Evolutionary conservation across 2,113 vertebrate genomes (phyloP), one percentile per base, ranked within the genome.

Genomic region (Muntiacus muntjak): DNA sequence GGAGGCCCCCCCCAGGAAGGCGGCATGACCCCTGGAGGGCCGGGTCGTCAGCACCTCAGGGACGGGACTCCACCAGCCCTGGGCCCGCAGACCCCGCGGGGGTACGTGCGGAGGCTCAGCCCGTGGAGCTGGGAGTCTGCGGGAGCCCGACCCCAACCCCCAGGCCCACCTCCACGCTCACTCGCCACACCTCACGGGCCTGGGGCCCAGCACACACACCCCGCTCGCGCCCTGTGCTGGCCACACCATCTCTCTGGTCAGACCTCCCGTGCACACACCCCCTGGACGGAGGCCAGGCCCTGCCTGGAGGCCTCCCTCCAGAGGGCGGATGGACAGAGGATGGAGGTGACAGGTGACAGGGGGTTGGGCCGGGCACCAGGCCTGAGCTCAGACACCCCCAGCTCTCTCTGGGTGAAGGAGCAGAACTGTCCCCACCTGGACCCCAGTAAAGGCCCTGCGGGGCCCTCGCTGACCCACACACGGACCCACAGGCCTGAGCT

Each of bases 81-180:
- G 1, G 28, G 28, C 16, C 76, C 4, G 2, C 43, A 52, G 17
- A 50, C 47, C 28, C 10, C 0, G 0, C 10, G 30, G 10, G 5
- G 71, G 36, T 11, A 43, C 12, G 23, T 5, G 1, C 9, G 1
- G n/a, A 36, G 67, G 67, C n/a, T 36, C 19, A 40, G n/a, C 10
- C 67, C 9, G 1, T 19, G 54, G 40, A 26, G 21, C 21, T 15
- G 25, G 74, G 40, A 14, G 40, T 25, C 23, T 28, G 3, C 3
- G 3, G 62, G n/a, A 19, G 11, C 17, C 36, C 0, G 4, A 2
- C 82, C 15, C 23, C 0, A 1, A 14, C 52, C 43, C 64, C 6
- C 1, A 1, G 2, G 21, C 5, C 87, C 3, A 5, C 2, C 28
- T 17, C 82, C 16, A 0, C 33, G 2, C 9, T 13, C 4, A 17